A percentile compares a stretch with the other conserved stretches of the same genome.
Conservation (phyloP, 2,888 invertebrate species). For the Coelinius sp. region DNA sequence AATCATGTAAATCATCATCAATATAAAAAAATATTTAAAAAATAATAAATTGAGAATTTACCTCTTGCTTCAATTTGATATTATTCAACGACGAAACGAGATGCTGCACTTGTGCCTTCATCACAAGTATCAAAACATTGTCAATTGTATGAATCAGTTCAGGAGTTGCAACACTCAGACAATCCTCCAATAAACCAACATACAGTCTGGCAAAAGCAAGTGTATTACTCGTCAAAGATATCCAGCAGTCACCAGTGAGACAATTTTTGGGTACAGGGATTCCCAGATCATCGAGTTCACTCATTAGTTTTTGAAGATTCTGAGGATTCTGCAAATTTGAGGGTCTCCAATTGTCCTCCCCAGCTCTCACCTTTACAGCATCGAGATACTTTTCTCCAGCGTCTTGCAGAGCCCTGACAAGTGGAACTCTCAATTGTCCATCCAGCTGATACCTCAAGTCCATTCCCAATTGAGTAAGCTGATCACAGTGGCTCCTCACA, state of each 20-base stretch:
- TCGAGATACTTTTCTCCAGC: slow-evolving; percentile 87
- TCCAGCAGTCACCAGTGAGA: slow-evolving; percentile 77
- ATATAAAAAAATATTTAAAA: not conserved
- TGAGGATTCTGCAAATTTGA: slow-evolving; percentile 81
- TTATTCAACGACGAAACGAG: slow-evolving; percentile 74
- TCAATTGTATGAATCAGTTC: slow-evolving; percentile 83
- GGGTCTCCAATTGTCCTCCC: slow-evolving; percentile 90
- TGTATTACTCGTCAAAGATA: slow-evolving; percentile 85
- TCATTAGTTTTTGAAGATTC: slow-evolving; percentile 59
- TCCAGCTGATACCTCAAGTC: slow-evolving; percentile 94
- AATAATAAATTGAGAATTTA: too few species aligned
- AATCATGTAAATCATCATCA: not conserved
- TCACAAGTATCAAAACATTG: slow-evolving; percentile 80
- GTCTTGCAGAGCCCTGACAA: slow-evolving; percentile 83
- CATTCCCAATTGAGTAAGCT: slow-evolving; percentile 80
- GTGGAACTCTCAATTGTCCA: slow-evolving; percentile 83
- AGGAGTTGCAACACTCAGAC: slow-evolving; percentile 81
- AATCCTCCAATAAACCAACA: slow-evolving; percentile 81
- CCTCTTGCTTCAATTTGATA: slow-evolving; percentile 74
- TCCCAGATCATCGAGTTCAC: slow-evolving; percentile 64
- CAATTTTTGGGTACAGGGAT: slow-evolving; percentile 58
- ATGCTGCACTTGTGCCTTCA: slow-evolving; percentile 81
- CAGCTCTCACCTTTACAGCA: slow-evolving; percentile 81
- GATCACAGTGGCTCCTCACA: slow-evolving; percentile 82
- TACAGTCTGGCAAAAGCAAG: slow-evolving; percentile 85